Evolutionary conservation across 2,888 invertebrate genomes (phyloP), one percentile per base, ranked within the genome.

Genomic region (Dicranocentrus wangi): DNA sequence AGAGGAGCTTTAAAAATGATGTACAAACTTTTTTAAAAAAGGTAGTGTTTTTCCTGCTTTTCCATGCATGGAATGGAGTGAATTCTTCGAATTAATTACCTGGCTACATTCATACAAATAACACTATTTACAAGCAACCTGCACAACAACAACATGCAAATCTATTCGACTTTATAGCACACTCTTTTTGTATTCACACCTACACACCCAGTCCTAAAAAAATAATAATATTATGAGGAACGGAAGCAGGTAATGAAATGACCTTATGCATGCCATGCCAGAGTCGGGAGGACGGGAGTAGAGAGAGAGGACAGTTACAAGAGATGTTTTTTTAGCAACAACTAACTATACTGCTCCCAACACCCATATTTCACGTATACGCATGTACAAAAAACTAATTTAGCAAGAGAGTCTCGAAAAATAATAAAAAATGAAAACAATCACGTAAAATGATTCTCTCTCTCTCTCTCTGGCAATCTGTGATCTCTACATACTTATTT

Each of bases 241-340:
- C 75, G 75, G 75, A 76, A 76, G 68, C 75, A 58, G 10, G 58
- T 68, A 76, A 76, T 76, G 66, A 76, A 76, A 61, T n/a, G 65
- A 65, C 61, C 23, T 55, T 61, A 61, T 61, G 61, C 61, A 61
- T 32, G 10, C 5, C 32, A 3, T 32, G 32, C 10, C 32, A 32
- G n/a, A n/a, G n/a, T n/a, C n/a, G n/a, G n/a, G n/a, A n/a, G n/a
- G 5, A 32, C 32, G 10, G 32, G 15, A 55, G 55, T 21, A 23
- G 10, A 23, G 25, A 13, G 25, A n/a, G 19, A 32, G 27, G 61
- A 32, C 32, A 61, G 32, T 10, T 28, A 55, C n/a, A 28, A 15
- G 23, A 51, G 8, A 51, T 51, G n/a, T 51, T 51, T 23, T 23
- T 23, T 21, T 19, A 21, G 21, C 55, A 21, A 21, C 32, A 32